These are phyloP conservation scores for Dicyrtomina minuta DNA, from an alignment of 2,888 invertebrate species.

Conservation along the genomic window DNA sequence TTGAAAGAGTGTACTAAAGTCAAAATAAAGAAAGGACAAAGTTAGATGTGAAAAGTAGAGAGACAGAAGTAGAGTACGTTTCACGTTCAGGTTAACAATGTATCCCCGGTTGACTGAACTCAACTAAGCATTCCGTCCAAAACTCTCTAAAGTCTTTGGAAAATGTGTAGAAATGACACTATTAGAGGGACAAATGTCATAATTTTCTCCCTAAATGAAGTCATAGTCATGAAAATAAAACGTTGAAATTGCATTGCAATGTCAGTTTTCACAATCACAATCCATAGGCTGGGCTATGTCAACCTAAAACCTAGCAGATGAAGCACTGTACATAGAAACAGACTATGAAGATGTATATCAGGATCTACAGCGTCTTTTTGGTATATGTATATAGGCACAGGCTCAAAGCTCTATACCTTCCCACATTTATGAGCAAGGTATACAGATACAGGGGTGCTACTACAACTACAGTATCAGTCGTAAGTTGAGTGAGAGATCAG, in stretches of 20 bases:
- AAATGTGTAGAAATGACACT: slow-evolving; percentile 40
- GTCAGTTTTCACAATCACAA: slow-evolving; percentile 40
- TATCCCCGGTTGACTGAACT: slow-evolving; percentile 26
- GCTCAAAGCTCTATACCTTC: too few relatives aligned
- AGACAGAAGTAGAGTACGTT: too few relatives aligned
- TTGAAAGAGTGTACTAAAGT: slow-evolving; percentile 19
- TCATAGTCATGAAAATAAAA: slow-evolving; percentile 51
- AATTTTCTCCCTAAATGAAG: slow-evolving; percentile 51
- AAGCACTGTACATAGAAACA: too few relatives aligned
- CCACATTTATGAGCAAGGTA: too few relatives aligned
- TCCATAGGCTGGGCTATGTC: slow-evolving; percentile 27
- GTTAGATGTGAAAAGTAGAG: neutral
- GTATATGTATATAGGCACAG: too few relatives aligned
- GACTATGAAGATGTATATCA: too few relatives aligned
- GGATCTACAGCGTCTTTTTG: too few relatives aligned
- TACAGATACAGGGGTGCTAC: too few relatives aligned
- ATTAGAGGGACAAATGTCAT: slow-evolving; percentile 51
- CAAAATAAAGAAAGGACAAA: slow-evolving; percentile 27
- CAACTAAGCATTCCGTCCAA: neutral
- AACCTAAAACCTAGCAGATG: neutral
- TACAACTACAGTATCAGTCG: too few relatives aligned
- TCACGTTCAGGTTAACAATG: slow-evolving; percentile 12
- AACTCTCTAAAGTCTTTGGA: slow-evolving; percentile 26
- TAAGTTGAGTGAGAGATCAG: neutral
- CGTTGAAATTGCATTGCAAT: slow-evolving; percentile 36